phyloP scores from a whole-genome alignment of 2,888 invertebrate genomes.

The Sabatieria punctata region DNA sequence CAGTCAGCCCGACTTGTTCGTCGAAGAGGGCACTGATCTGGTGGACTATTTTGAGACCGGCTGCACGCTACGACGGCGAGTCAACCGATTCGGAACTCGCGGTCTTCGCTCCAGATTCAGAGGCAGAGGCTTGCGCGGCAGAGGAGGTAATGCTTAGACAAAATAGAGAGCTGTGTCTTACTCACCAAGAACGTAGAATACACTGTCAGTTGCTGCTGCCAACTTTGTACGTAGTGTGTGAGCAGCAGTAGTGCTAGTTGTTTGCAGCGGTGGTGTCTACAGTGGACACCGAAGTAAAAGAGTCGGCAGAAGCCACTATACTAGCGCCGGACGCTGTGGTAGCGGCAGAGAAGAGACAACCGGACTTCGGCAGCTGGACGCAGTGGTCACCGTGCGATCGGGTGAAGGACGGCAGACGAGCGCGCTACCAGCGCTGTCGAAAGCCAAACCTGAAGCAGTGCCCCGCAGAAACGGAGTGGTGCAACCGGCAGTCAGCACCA shows the following conservation, averaged over 20 bases:
- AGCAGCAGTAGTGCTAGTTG: too few species aligned
- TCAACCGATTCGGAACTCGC: too few species aligned
- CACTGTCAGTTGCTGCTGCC: too few species aligned
- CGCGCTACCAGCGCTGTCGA: slow-evolving; percentile 8
- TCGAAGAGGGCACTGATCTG: slow-evolving; percentile 26
- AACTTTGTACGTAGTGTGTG: too few species aligned
- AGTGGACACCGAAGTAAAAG: neutral
- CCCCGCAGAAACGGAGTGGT: slow-evolving; percentile 9
- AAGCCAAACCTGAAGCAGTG: slow-evolving; percentile 7
- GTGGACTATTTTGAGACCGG: slow-evolving; percentile 29
- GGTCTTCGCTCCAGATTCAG: too few species aligned
- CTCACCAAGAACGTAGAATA: too few species aligned
- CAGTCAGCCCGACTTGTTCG: slow-evolving; percentile 26
- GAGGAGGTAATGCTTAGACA: too few species aligned
- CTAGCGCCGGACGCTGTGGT: neutral
- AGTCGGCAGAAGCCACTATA: too few species aligned
- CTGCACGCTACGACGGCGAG: neutral
- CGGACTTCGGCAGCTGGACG: slow-evolving; percentile 10
- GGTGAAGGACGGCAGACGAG: slow-evolving; percentile 5
- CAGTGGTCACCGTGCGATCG: slow-evolving; percentile 11
- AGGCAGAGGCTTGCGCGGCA: too few species aligned
- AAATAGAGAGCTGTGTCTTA: too few species aligned
- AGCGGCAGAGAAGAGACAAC: neutral
- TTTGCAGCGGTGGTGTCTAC: neutral
- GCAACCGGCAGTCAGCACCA: too few species aligned